A percentile compares a stretch with the other conserved stretches of the same genome.
These are phyloP conservation scores for Morphnarchus princeps DNA, from an alignment of 2,113 vertebrate genomes.

Conservation along the genomic window DNA sequence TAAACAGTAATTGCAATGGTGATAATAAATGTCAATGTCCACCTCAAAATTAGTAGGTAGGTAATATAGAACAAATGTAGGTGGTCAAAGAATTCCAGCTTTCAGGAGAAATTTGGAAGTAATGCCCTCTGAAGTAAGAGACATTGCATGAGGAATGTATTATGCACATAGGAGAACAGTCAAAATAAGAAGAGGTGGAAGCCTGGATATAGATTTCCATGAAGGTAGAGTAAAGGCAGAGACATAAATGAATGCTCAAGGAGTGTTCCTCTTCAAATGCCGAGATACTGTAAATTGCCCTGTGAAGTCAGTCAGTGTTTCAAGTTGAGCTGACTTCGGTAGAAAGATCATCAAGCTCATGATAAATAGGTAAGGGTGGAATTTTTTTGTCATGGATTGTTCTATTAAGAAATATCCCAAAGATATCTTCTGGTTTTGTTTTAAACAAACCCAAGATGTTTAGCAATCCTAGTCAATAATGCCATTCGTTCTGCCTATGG, in stretches of 20 bases:
- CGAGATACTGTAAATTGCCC: background rate
- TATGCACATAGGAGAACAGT: background rate
- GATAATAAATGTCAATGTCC: background rate
- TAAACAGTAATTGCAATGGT: background rate
- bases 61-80: background rate
- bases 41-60: background rate
- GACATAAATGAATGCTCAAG: background rate
- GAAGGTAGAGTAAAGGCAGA: background rate
- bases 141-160: background rate
- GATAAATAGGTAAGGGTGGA: background rate
- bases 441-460: background rate
- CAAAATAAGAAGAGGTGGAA: background rate
- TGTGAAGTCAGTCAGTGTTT: background rate
- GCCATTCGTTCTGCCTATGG: background rate
- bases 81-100: background rate
- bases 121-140: background rate
- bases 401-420: background rate
- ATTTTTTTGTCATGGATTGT: background rate
- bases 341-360: background rate
- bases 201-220: background rate
- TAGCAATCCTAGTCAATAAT: background rate
- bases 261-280: background rate
- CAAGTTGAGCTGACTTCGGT: background rate
- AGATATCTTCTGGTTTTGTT: background rate
- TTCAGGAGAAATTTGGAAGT: background rate